A percentile compares a stretch with the other conserved stretches of the same genome.
Conservation (phyloP, 1,140 invertebrate species). For the Drosophila arizonae region DNA sequence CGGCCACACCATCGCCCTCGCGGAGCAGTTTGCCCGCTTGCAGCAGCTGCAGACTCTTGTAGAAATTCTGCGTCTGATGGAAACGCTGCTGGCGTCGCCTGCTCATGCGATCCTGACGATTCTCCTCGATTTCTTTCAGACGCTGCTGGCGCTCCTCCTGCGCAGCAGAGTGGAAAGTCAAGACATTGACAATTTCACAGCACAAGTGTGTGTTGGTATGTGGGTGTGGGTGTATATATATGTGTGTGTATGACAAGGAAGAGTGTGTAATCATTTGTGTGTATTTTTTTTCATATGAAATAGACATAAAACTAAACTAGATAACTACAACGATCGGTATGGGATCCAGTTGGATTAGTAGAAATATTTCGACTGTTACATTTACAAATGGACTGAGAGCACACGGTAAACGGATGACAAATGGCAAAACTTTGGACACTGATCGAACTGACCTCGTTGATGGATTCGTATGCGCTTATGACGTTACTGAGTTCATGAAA, state of each 20-base stretch:
- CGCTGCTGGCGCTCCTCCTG: slow-evolving; percentile 87
- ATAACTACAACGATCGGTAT: slow-evolving; percentile 28
- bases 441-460: slow-evolving; percentile 75
- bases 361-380: slow-evolving; percentile 9
- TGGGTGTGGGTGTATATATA: not conserved
- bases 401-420: slow-evolving; percentile 28
- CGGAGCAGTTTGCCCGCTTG: slow-evolving; percentile 85
- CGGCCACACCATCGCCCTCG: slow-evolving; percentile 84
- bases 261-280: slow-evolving; percentile 15
- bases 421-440: slow-evolving; percentile 50
- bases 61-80: slow-evolving; percentile 88
- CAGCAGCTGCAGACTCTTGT: slow-evolving; percentile 91
- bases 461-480: slow-evolving; percentile 73
- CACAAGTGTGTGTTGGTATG: slow-evolving; percentile 23
- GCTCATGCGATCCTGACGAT: slow-evolving; percentile 87
- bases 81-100: slow-evolving; percentile 87
- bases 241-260: slow-evolving; percentile 1
- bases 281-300: slow-evolving; percentile 20
- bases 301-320: slow-evolving; percentile 49
- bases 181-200: slow-evolving; percentile 41
- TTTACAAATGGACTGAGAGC: slow-evolving; percentile 21
- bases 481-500: slow-evolving; percentile 78
- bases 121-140: slow-evolving; percentile 87
- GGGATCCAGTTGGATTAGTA: slow-evolving; percentile 26
- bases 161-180: slow-evolving; percentile 59